Base-by-base conservation (phyloP, 53 echinoderm and acorn worm genomes). In the Echinarachnius parma region DNA sequence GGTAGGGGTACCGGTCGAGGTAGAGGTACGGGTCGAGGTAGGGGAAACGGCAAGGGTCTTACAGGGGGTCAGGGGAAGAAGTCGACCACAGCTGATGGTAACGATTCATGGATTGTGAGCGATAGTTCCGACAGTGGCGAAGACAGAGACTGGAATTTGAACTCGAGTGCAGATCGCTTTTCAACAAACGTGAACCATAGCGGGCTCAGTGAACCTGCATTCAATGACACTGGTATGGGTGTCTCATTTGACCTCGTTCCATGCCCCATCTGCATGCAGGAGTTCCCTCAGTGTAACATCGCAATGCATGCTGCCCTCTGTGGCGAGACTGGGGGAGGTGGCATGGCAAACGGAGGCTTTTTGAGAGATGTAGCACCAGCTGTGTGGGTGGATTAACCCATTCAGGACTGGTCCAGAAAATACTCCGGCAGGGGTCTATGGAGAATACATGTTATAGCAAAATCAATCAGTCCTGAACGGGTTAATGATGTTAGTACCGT, bases 251-350 rank as follows among this genome's bases (percentile, higher is more conserved):
- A 72, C 74, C 19, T 72, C 3, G 74, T 57, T 0, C 37, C 74
- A 2, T 72, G 74, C 55, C 74, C 74, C 16, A 55, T 72, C 37
- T 72, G 74, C 57, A 72, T 56, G 57, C 44, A 72, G 22, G 42
- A 72, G 30, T 72, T 56, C 29, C 74, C 74, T n/a, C 74, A 72
- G 74, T 44, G 44, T 28, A 28, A 0, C 26, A 57, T 72, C 29
- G 55, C 23, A 9, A 26, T 54, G 35, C 74, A 72, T 57, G 74
- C 74, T 27, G 74, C 74, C 5, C 55, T 56, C 74, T 72, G 74
- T 72, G 74, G 74, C 5, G 74, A 56, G 28, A 4, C 34, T 20
- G 57, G 28, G 7, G 57, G 28, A 27, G 25, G 7, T 4, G 26
- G 5, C 5, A 26, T 16, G 1, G 35, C 34, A 3, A 5, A 15